Conservation (phyloP, 2,888 invertebrate genomes). For the Platycheirus rosarum region DNA sequence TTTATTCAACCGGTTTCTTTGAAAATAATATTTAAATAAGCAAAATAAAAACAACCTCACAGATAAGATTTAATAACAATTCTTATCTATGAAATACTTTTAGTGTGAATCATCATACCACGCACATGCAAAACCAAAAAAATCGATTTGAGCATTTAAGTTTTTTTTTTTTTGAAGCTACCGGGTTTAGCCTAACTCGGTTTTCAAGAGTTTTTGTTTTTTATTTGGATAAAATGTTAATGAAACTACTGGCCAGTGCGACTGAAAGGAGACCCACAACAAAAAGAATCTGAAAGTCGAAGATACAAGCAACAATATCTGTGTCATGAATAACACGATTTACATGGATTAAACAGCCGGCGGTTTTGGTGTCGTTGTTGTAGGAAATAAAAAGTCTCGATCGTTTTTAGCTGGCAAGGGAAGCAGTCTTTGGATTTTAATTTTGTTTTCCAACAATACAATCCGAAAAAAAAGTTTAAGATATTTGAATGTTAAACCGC, state of each 20-base stretch:
- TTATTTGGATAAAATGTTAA: conserved; percentile 32
- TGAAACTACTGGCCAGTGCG: conserved; percentile 3
- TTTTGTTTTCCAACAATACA: conserved; percentile 4
- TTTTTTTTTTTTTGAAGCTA: conserved; percentile 12
- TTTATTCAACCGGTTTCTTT: conserved; percentile 24
- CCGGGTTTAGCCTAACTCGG: conserved; percentile 19
- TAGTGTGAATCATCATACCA: conserved; percentile 33
- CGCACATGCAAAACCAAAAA: conserved; percentile 27
- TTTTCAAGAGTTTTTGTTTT: neutral
- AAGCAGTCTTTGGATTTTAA: conserved; percentile 3
- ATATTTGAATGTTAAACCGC: neutral
- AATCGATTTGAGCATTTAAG: conserved; percentile 16
- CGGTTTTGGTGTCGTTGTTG: neutral
- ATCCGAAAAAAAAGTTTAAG: conserved; percentile 4
- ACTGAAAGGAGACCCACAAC: neutral
- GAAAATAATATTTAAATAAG: conserved; percentile 31
- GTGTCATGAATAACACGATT: conserved; percentile 66
- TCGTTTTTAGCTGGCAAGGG: neutral
- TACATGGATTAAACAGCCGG: conserved; percentile 52
- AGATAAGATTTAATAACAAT: conserved; percentile 48
- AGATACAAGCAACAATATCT: neutral
- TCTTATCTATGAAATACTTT: conserved; percentile 50
- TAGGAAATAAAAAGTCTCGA: neutral
- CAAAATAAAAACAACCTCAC: conserved; percentile 32
- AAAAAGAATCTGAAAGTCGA: neutral